Evolutionary conservation across 1,140 invertebrate genomes (phyloP).

Genomic region (Calephelis virginiensis): DNA sequence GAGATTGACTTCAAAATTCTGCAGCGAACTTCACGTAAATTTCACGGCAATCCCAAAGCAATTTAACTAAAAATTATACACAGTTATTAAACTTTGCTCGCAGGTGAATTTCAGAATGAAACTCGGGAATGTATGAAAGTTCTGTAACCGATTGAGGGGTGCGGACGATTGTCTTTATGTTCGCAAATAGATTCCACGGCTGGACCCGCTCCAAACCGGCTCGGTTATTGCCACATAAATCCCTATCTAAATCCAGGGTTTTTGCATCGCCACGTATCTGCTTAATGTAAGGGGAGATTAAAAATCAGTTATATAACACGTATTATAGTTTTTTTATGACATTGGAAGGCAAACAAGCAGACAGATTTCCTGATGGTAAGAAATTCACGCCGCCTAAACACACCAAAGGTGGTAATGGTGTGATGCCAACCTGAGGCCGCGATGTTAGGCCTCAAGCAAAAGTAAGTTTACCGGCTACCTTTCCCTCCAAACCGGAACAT

Average conservation of each 20-base stretch:
- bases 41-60: constrained; percentile 3
- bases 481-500: too few relatives aligned
- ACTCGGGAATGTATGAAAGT: constrained; percentile 20
- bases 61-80: constrained; percentile 17
- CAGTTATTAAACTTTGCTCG: neutral
- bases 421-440: too few relatives aligned
- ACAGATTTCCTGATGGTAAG: too few relatives aligned
- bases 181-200: constrained; percentile 23
- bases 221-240: constrained; percentile 25
- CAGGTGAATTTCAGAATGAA: constrained; percentile 16
- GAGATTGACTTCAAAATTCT: neutral
- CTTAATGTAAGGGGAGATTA: constrained; percentile 5
- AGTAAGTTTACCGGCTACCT: too few relatives aligned
- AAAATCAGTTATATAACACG: constrained; percentile 8
- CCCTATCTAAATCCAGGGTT: constrained; percentile 18
- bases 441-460: too few relatives aligned
- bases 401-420: too few relatives aligned
- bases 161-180: constrained; percentile 21
- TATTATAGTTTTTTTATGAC: too few relatives aligned
- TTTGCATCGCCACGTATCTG: constrained; percentile 11
- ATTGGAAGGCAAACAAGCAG: too few relatives aligned
- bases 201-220: constrained; percentile 21
- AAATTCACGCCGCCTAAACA: too few relatives aligned
- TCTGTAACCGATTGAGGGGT: constrained; percentile 20
- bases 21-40: neutral